Evolutionary conservation across 1,140 invertebrate genomes (phyloP), one percentile per base, ranked within the genome.

Genomic region (Agraylea sexmaculata): DNA sequence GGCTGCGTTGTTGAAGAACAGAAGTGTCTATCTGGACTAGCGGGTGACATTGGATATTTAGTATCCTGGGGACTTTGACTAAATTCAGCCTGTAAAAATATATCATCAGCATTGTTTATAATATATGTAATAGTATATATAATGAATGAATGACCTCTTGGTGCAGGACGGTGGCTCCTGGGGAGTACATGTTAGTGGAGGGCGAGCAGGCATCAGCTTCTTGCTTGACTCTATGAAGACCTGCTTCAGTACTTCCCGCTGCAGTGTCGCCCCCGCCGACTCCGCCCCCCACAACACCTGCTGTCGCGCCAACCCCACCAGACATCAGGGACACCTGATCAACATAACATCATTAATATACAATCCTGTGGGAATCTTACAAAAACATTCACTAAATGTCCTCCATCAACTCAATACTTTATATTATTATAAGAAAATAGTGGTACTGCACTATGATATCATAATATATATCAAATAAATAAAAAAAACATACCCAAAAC

Each of bases 1-100:
- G 77, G 70, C 49, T 80, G 78, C 27, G 82, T 85, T 0, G 82
- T 85, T 27, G 80, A 83, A 12, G 80, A 83, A n/a, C n/a, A n/a
- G n/a, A 78, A 79, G 53, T 85, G 80, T 53, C 77, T 70, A 51
- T 84, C 81, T 7, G 81, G 81, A 45, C 79, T n/a, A n/a, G n/a
- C 78, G 5, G 80, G 80, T 22, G 59, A 71, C 29, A 50, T 46
- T 7, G 48, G 48, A 32, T 50, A 25, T 8, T 25, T 25, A 25
- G 23, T 7, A 32, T 50, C 48, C 25, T 50, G 44, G n/a, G 44
- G 47, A 27, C 47, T 49, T 23, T 49, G 47, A 27, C 43, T 49
- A 32, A 32, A 50, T 22, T 50, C 48, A 36, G 42, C 35, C 48
- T 50, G 30, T 7, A 46, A 49, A n/a, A 20, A 18, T 25, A 25